Conservation (phyloP, 2,113 vertebrate species). For the Arizona elegans region DNA sequence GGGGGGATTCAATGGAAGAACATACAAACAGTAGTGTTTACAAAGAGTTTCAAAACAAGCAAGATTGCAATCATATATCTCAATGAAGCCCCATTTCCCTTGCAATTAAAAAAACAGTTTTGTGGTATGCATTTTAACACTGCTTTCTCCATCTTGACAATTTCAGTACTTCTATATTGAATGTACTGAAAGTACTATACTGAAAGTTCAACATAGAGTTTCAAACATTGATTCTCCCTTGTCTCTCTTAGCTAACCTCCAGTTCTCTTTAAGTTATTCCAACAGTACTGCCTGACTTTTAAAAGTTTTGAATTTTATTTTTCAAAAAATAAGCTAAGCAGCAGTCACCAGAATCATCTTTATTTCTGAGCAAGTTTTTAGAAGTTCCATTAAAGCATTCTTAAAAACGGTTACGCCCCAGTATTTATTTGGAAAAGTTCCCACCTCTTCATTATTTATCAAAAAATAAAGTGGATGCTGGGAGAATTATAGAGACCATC, state of each 20-base stretch:
- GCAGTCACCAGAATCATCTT: not conserved
- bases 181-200: not conserved
- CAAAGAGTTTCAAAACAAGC: not conserved
- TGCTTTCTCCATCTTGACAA: not conserved
- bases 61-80: not conserved
- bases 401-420: not conserved
- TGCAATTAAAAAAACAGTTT: not conserved
- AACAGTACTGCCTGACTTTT: not conserved
- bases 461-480: not conserved
- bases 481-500: not conserved
- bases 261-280: not conserved
- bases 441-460: not conserved
- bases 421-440: not conserved
- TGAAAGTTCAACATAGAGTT: not conserved
- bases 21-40: not conserved
- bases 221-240: not conserved
- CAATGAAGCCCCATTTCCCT: not conserved
- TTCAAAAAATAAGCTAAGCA: not conserved
- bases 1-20: not conserved
- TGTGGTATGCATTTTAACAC: not conserved
- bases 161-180: not conserved
- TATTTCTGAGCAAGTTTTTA: not conserved
- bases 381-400: not conserved
- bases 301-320: not conserved
- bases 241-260: not conserved